A percentile compares a stretch with the other conserved stretches of the same genome.
Evolutionary conservation across 2,888 invertebrate genomes (phyloP).

Genomic region (Sinohyriopsis cumingii): DNA sequence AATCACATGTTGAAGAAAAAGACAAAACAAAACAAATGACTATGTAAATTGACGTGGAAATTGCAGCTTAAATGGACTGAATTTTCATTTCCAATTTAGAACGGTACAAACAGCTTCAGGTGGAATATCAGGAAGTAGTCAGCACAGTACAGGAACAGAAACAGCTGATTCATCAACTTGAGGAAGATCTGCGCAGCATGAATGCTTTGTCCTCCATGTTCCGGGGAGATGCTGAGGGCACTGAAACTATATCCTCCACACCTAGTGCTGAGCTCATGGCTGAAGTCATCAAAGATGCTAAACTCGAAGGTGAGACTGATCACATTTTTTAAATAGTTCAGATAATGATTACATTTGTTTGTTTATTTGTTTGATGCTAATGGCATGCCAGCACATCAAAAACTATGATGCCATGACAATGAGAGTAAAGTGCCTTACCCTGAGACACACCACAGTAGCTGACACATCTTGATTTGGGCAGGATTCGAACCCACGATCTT

Average conservation of each 20-base stretch:
- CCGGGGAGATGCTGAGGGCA: constrained; percentile 71
- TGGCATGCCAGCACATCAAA: too few species aligned
- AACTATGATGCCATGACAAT: too few species aligned
- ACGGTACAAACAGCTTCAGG: constrained; percentile 58
- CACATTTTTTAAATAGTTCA: too few species aligned
- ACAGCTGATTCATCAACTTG: constrained; percentile 69
- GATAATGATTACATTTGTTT: too few species aligned
- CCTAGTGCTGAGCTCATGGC: constrained; percentile 61
- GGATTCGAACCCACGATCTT: too few species aligned
- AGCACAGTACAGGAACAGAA: constrained; percentile 69
- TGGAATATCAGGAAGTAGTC: constrained; percentile 64
- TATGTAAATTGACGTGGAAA: neutral
- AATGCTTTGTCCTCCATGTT: constrained; percentile 72
- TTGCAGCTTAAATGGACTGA: neutral
- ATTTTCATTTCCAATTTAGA: constrained; percentile 25
- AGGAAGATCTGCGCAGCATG: constrained; percentile 72
- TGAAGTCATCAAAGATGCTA: constrained; percentile 63
- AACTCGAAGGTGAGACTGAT: constrained; percentile 2
- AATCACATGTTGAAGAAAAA: too few species aligned
- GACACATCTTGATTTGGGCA: too few species aligned
- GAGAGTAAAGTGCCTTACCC: too few species aligned
- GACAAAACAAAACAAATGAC: neutral
- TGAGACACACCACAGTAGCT: too few species aligned
- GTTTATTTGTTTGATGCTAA: too few species aligned
- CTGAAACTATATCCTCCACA: constrained; percentile 23